Conservation (phyloP, 2,113 vertebrate species). For the Tapirus terrestris region DNA sequence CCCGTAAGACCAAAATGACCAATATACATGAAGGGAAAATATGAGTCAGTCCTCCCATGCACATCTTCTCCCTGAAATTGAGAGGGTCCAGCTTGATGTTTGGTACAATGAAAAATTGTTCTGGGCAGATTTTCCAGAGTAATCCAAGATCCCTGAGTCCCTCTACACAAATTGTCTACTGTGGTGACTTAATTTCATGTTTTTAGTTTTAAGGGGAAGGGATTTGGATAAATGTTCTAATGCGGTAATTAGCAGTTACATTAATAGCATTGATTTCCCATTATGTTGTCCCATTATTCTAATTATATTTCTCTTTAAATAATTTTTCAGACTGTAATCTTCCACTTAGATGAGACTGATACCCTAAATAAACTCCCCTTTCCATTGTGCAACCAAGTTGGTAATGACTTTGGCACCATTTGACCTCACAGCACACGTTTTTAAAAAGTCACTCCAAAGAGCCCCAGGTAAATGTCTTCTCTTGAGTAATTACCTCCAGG, state of each 20-base stretch:
- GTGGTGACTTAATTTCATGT: constrained; percentile 78
- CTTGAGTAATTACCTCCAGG: constrained; percentile 48
- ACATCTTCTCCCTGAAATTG: neutral
- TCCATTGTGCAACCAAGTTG: constrained; percentile 28
- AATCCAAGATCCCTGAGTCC: constrained; percentile 33
- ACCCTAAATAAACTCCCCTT: constrained; percentile 50
- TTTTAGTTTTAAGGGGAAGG: constrained; percentile 74
- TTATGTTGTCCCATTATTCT: constrained; percentile 77
- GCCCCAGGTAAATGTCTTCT: constrained; percentile 45
- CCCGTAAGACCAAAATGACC: neutral
- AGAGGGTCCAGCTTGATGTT: neutral
- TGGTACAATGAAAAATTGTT: neutral
- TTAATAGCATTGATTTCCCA: constrained; percentile 81
- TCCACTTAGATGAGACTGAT: constrained; percentile 56
- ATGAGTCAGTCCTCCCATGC: neutral
- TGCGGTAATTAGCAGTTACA: constrained; percentile 81
- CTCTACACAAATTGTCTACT: constrained; percentile 62
- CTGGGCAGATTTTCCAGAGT: constrained; percentile 49
- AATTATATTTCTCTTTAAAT: constrained; percentile 82
- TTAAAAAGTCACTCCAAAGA: neutral
- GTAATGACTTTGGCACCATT: constrained; percentile 58
- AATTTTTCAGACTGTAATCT: constrained; percentile 77
- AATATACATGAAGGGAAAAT: neutral
- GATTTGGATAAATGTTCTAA: constrained; percentile 81
- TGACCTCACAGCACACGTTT: constrained; percentile 59